A percentile compares a stretch with the other conserved stretches of the same genome.
phyloP scores from a whole-genome alignment of 2,888 invertebrate genomes.

The Phyllotreta striolata region DNA sequence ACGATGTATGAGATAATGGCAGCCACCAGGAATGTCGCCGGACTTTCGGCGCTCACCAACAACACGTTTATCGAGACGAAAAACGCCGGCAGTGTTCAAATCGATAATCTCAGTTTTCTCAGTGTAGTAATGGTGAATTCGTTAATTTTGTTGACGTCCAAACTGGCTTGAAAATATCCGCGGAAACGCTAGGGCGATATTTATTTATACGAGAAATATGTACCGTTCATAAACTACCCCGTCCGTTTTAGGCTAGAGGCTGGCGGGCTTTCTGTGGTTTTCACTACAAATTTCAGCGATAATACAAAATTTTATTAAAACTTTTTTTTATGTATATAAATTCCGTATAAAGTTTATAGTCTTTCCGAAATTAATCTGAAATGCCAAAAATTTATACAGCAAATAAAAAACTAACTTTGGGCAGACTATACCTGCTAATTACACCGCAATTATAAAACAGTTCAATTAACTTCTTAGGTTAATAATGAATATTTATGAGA shows the following conservation, averaged over 20 bases:
- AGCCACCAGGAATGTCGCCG: conserved; percentile 66
- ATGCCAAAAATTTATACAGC: too few species aligned
- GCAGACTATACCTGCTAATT: too few species aligned
- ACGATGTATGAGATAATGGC: conserved; percentile 65
- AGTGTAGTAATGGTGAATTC: conserved; percentile 28
- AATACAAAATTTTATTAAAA: too few species aligned
- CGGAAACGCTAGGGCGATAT: conserved; percentile 30
- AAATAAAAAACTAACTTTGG: too few species aligned
- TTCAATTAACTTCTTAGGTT: too few species aligned
- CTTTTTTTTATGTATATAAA: too few species aligned
- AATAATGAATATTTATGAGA: neutral
- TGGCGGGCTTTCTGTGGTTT: neutral
- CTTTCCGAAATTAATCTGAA: too few species aligned
- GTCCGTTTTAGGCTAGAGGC: neutral
- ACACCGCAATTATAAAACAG: too few species aligned
- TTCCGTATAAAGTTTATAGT: too few species aligned
- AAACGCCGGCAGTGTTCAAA: conserved; percentile 30
- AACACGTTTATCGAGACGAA: conserved; percentile 50
- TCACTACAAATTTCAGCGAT: too few species aligned
- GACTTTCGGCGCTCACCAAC: conserved; percentile 60
- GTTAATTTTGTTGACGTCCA: conserved; percentile 26
- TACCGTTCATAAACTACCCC: conserved; percentile 16
- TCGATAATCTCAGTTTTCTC: conserved; percentile 24
- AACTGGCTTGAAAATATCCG: conserved; percentile 31
- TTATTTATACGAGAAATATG: conserved; percentile 13